Conservation (phyloP, 2,888 invertebrate genomes). For the Sinotaia quadrata region DNA sequence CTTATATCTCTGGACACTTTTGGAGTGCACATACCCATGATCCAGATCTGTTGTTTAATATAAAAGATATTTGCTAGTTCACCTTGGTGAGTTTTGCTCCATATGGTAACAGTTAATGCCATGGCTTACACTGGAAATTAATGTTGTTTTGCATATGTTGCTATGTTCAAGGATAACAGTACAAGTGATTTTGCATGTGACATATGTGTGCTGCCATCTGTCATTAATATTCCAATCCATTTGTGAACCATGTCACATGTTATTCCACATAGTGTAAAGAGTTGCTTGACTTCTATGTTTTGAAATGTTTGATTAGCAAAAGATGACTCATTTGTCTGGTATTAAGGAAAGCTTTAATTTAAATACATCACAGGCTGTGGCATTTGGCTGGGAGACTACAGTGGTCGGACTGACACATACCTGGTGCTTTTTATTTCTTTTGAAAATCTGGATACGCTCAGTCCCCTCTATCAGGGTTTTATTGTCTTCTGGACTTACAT, state of each 20-base stretch:
- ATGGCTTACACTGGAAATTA: too few relatives aligned
- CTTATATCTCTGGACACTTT: too few relatives aligned
- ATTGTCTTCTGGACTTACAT: conserved; percentile 95
- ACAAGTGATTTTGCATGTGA: too few relatives aligned
- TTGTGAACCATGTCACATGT: not conserved
- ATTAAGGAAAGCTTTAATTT: not conserved
- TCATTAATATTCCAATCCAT: not conserved
- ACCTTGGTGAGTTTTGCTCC: too few relatives aligned
- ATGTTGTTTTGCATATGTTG: too few relatives aligned
- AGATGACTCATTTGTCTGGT: not conserved
- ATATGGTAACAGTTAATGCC: too few relatives aligned
- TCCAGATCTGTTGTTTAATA: too few relatives aligned
- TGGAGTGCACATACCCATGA: too few relatives aligned
- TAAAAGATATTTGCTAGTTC: too few relatives aligned
- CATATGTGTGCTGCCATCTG: too few relatives aligned
- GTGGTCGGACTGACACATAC: conserved; percentile 46
- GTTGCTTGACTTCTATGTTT: not conserved
- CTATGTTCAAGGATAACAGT: too few relatives aligned
- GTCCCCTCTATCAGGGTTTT: conserved; percentile 80
- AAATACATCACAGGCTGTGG: conserved; percentile 74
- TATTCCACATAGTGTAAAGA: not conserved
- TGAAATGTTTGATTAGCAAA: not conserved
- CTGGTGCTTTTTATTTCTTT: conserved; percentile 62
- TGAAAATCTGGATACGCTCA: conserved; percentile 53
- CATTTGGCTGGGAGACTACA: conserved; percentile 80